Percentiles rank a stretch among this genome's conserved stretches.
These are phyloP conservation scores for Neodontobutis hainanensis DNA, from an alignment of 2,113 vertebrate genomes.

Conservation along the genomic window DNA sequence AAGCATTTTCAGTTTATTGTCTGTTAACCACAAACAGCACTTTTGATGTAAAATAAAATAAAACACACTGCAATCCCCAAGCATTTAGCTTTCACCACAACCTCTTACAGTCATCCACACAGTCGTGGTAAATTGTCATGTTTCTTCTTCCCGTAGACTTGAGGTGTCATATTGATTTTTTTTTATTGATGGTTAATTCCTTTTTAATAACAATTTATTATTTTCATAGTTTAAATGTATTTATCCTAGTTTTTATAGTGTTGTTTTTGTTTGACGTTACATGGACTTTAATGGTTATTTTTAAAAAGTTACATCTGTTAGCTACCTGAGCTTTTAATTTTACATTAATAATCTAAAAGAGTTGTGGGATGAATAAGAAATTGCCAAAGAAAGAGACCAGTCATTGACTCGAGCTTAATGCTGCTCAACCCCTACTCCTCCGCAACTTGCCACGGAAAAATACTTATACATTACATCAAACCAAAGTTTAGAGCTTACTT, in stretches of 20 bases:
- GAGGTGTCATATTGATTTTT: slow-evolving; percentile 4
- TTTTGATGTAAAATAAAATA: slow-evolving; percentile 5
- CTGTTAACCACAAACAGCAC: background rate
- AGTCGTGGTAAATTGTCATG: slow-evolving; percentile 8
- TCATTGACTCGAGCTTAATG: too few relatives aligned
- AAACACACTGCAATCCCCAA: slow-evolving; percentile 1
- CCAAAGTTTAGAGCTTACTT: too few relatives aligned
- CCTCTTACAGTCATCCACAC: slow-evolving; percentile 10
- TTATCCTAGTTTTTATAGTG: slow-evolving; percentile 1
- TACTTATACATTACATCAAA: too few relatives aligned
- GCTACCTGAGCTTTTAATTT: too few relatives aligned
- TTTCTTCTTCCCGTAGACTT: background rate
- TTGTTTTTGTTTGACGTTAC: background rate
- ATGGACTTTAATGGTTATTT: too few relatives aligned
- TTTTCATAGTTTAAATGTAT: background rate
- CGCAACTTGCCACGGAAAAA: too few relatives aligned
- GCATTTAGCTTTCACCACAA: slow-evolving; percentile 6
- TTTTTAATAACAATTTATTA: slow-evolving; percentile 1
- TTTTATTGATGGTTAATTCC: background rate
- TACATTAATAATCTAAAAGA: too few relatives aligned
- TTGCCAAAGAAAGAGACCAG: too few relatives aligned
- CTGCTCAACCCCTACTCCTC: too few relatives aligned
- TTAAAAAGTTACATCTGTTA: too few relatives aligned
- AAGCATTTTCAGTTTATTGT: background rate
- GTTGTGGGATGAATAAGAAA: too few relatives aligned